Conservation (phyloP, 2,797 vertebrate genomes). For the Lithobates sylvaticus region DNA sequence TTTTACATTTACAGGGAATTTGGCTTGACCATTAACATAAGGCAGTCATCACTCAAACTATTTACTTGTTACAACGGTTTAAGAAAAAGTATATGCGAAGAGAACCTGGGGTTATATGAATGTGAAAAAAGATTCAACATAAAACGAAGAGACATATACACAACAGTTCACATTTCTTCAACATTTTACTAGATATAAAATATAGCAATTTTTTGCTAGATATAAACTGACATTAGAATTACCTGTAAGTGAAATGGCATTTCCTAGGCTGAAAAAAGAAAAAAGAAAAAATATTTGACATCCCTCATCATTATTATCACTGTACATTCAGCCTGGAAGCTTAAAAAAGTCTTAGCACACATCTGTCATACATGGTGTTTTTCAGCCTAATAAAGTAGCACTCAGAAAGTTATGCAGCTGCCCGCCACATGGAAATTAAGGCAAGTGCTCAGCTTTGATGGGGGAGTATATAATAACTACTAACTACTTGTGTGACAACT, state of each 20-base stretch:
- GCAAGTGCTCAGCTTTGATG: constrained; percentile 68
- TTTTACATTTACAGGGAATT: constrained; percentile 35
- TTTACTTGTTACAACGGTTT: constrained; percentile 17
- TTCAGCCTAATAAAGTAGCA: constrained; percentile 81
- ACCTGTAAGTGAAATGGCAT: constrained; percentile 76
- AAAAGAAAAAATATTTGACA: constrained; percentile 73
- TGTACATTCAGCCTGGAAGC: constrained; percentile 71
- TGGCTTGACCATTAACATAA: constrained; percentile 6
- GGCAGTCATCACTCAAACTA: constrained; percentile 10
- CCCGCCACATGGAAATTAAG: constrained; percentile 80
- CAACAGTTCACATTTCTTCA: constrained; percentile 66
- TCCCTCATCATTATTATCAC: constrained; percentile 75
- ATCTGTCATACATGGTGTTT: constrained; percentile 76
- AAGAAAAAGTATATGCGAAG: not conserved
- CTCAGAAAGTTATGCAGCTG: constrained; percentile 77
- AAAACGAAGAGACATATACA: not conserved
- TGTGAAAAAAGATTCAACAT: not conserved
- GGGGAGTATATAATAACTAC: constrained; percentile 69
- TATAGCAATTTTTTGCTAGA: constrained; percentile 71
- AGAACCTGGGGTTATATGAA: constrained; percentile 10
- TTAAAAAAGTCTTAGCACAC: constrained; percentile 79
- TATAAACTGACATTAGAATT: constrained; percentile 76
- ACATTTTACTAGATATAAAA: constrained; percentile 76
- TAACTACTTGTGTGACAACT: constrained; percentile 79
- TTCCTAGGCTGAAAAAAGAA: constrained; percentile 74